Percentiles rank a stretch among this genome's conserved stretches.
Evolutionary conservation across 2,113 vertebrate genomes (phyloP).

Genomic region (Zonotrichia leucophrys): DNA sequence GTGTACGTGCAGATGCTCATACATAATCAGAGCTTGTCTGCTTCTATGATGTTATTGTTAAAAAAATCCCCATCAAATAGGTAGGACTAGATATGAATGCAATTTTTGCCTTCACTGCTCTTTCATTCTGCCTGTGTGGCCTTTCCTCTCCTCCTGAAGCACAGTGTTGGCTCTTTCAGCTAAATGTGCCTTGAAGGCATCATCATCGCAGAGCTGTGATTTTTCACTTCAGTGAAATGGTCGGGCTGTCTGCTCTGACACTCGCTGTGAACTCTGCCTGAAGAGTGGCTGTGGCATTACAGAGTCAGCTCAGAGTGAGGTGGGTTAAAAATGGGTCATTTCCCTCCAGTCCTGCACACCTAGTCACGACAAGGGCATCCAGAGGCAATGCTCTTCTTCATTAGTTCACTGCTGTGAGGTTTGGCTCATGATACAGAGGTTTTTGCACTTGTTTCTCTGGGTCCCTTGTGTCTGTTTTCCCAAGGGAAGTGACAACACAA

Average conservation of each 20-base stretch:
- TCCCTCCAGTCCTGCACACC: background rate
- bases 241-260: background rate
- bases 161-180: background rate
- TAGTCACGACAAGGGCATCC: background rate
- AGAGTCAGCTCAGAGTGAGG: background rate
- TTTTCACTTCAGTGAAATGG: background rate
- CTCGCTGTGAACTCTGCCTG: background rate
- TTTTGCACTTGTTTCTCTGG: background rate
- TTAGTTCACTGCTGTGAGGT: background rate
- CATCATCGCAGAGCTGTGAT: background rate
- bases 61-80: background rate
- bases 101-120: slow-evolving; percentile 22
- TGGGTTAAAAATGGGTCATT: background rate
- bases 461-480: background rate
- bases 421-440: background rate
- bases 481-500: background rate
- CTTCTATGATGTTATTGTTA: slow-evolving; percentile 14
- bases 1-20: slow-evolving; percentile 64
- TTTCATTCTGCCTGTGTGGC: background rate
- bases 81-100: slow-evolving; percentile 8
- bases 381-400: background rate
- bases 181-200: slow-evolving; percentile 3
- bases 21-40: slow-evolving; percentile 52
- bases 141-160: background rate
- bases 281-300: background rate